Evolutionary conservation across 2,888 invertebrate genomes (phyloP), one percentile per base, ranked within the genome.

Genomic region (Actias luna): DNA sequence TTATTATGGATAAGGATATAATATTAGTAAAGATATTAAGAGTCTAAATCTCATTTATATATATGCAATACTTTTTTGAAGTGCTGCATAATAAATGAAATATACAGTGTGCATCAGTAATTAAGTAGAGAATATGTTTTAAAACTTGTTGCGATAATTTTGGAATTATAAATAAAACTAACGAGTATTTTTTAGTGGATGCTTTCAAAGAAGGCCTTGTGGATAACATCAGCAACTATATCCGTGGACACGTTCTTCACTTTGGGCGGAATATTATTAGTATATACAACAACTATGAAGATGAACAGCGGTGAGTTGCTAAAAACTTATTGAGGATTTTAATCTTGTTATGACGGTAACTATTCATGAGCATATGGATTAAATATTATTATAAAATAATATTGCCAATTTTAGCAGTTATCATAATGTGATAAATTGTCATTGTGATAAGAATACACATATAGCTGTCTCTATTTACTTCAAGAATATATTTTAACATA

Each of bases 211-310:
- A 27, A 64, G 1, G 65, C 77, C 70, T 80, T 87, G 75, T 93
- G 77, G 93, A 85, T 72, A 71, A 75, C 80, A 27, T 69, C 83
- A 0, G 84, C 77, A 0, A 78, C 93, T 2, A 87, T 94, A 1
- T 91, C 94, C 14, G 95, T 95, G 0, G 95, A 95, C 68, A 94
- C 95, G 0, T 95, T 95, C 77, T 94, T 95, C 73, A 70, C 81
- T 35, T 62, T 89, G 25, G 77, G 78, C 33, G 89, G 89, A 5
- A 61, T 89, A 5, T 71, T 89, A 0, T 42, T 87, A 1, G 87
- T 88, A 0, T 89, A 89, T 31, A 83, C 87, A 0, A 75, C 80
- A 1, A 80, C 74, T 10, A 79, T 80, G 5, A 88, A 88, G 66
- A 65, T 87, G 55, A 77, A 69, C 27, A 74, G 79, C 72, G 66